A percentile compares a stretch with the other conserved stretches of the same genome.
Evolutionary conservation across 2,797 vertebrate species (phyloP).

Genomic region (Periophthalmus magnuspinnatus): DNA sequence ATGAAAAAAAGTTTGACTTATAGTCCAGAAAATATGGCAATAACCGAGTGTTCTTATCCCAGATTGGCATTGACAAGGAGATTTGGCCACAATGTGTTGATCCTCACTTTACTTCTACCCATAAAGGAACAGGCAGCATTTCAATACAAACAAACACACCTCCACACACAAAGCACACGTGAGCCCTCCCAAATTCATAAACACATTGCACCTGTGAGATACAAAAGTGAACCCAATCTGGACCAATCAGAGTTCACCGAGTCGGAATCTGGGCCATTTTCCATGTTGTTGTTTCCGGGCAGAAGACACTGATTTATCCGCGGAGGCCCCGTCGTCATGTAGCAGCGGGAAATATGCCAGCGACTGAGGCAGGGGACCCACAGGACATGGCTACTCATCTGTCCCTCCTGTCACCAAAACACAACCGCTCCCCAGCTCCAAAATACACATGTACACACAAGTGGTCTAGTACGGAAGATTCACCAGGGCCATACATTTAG

Average conservation of each 20-base stretch:
- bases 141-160: slow-evolving; percentile 5
- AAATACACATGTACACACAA: slow-evolving; percentile 31
- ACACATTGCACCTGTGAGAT: slow-evolving; percentile 47
- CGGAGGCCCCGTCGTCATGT: slow-evolving; percentile 51
- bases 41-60: too few species aligned
- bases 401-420: slow-evolving; percentile 43
- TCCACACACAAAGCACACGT: neutral
- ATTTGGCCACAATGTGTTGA: neutral
- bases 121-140: slow-evolving; percentile 19
- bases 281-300: slow-evolving; percentile 59
- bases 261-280: slow-evolving; percentile 59
- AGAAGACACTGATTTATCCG: slow-evolving; percentile 51
- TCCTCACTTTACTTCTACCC: slow-evolving; percentile 3
- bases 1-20: too few species aligned
- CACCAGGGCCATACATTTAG: slow-evolving; percentile 5
- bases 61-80: too few species aligned
- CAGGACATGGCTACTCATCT: slow-evolving; percentile 45
- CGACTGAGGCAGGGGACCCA: slow-evolving; percentile 39
- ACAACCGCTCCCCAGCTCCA: slow-evolving; percentile 14
- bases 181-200: slow-evolving; percentile 23
- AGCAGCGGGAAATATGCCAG: slow-evolving; percentile 52
- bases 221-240: slow-evolving; percentile 35
- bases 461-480: neutral
- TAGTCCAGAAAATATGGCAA: too few species aligned
- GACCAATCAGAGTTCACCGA: slow-evolving; percentile 51